A percentile compares a stretch with the other conserved stretches of the same genome.
Conservation (phyloP, 2,888 invertebrate species). For the Caenorhabditis sp. region DNA sequence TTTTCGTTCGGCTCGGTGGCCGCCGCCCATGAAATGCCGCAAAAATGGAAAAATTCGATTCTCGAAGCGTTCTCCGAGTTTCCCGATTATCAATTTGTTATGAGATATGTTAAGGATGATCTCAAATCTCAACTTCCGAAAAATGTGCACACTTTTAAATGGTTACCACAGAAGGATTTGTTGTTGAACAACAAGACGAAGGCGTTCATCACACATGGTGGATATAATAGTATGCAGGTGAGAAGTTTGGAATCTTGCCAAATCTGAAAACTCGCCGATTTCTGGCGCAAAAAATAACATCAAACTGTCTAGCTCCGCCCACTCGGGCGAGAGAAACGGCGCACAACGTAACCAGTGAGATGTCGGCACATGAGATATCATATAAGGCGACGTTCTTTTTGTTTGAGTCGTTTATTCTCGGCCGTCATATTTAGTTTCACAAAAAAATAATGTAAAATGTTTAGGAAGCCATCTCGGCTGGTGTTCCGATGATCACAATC, state of each 20-base stretch:
- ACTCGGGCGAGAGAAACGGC: no score
- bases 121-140: constrained; percentile 24
- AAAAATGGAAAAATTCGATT: constrained; percentile 39
- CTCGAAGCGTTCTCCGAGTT: constrained; percentile 48
- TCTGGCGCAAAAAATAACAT: no score
- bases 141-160: constrained; percentile 55
- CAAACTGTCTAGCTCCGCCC: no score
- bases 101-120: constrained; percentile 46
- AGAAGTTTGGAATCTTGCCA: no score
- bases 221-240: constrained; percentile 78
- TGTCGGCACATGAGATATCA: no score
- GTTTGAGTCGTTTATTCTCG: no score
- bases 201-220: constrained; percentile 80
- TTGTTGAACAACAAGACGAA: constrained; percentile 77
- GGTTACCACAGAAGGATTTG: constrained; percentile 61
- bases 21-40: constrained; percentile 45
- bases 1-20: constrained; percentile 60
- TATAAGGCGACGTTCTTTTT: no score
- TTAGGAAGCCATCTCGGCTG: constrained; percentile 52
- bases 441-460: no score
- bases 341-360: no score
- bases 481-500: constrained; percentile 52
- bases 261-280: no score
- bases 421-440: no score
- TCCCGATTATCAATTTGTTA: constrained; percentile 53